phyloP scores from a whole-genome alignment of 2,113 vertebrate genomes.

The Sylvicapra grimmia region DNA sequence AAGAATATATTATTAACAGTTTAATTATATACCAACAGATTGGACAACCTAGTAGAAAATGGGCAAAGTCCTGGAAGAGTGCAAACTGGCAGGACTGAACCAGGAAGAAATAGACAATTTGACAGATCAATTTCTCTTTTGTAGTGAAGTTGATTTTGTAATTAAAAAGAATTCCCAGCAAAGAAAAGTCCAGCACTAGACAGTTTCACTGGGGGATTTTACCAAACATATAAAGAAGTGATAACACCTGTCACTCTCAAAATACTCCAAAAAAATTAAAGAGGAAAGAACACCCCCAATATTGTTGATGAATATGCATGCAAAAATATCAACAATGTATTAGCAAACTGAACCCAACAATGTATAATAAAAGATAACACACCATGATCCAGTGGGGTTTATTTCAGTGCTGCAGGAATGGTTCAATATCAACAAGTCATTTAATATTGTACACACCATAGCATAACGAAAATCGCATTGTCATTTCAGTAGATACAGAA shows the following conservation, averaged over 20 bases:
- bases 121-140: not conserved
- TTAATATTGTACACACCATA: not conserved
- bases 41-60: not conserved
- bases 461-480: not conserved
- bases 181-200: not conserved
- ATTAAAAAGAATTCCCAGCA: not conserved
- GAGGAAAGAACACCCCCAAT: not conserved
- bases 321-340: not conserved
- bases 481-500: not conserved
- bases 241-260: not conserved
- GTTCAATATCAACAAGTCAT: not conserved
- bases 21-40: not conserved
- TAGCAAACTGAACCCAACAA: not conserved
- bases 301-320: not conserved
- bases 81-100: not conserved
- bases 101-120: not conserved
- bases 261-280: not conserved
- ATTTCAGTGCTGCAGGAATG: not conserved
- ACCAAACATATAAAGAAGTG: not conserved
- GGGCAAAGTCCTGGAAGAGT: not conserved
- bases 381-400: not conserved
- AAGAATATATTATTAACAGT: not conserved
- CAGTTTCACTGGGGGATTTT: not conserved
- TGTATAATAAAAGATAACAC: not conserved
- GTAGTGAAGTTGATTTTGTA: not conserved